Base-by-base conservation (phyloP, 2,113 vertebrate species). In the Penelope pileata region DNA sequence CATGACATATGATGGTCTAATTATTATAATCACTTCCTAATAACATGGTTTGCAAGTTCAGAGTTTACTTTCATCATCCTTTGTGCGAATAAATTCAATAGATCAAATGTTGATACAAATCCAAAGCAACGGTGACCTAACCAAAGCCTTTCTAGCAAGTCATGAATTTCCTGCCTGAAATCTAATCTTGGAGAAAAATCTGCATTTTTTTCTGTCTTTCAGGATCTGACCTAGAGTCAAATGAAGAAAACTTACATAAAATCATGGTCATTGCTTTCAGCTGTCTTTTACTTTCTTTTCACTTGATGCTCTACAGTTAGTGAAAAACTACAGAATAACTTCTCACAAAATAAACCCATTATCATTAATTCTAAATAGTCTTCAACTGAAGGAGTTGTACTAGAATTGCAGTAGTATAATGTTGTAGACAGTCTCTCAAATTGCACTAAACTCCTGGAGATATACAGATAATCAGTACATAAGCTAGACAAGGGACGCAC, bases 1-100 rank as follows among this genome's bases (percentile, higher is more conserved):
- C 56, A 72, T 74, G 77, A 75, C 60, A 85, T 89, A 38, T 92
- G 58, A 89, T 85, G 29, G 17, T 68, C 66, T 91, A 92, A 94
- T 94, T 92, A 91, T 84, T 89, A 40, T 85, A 89, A 87, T 85
- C 34, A 30, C 67, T 92, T 89, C 48, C 51, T 94, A 89, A 94
- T 91, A 82, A 68, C 23, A 82, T 4, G 23, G 23, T 21, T 79
- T 92, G 26, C 48, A 87, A 89, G 81, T 94, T 92, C 74, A 56
- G 66, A 64, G 48, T 87, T 94, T 82, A 82, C 56, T 96, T 89
- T 79, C 66, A 94, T 87, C 74, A 91, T 75, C 62, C 21, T 78
- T 92, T 89, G 32, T 60, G 32, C 42, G 75, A 95, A 87, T 84
- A 87, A 91, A 91, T 92, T 91, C 68, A 17, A 75, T 56, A 82